Conservation (phyloP, 2,113 vertebrate genomes). For the Lutjanus erythropterus region DNA sequence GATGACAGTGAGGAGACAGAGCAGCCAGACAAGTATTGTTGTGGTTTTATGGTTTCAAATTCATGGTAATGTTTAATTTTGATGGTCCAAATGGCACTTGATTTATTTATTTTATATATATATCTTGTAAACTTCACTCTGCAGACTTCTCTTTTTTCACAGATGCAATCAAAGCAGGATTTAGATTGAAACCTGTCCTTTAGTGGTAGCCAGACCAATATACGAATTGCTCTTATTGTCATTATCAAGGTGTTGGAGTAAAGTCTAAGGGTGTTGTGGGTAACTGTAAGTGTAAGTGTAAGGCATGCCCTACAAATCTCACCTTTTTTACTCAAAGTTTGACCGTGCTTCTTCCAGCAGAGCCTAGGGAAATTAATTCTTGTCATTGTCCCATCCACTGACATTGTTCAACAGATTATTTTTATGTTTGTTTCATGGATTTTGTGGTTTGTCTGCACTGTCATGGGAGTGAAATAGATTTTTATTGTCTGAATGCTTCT, state of each 20-base stretch:
- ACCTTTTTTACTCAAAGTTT: no score
- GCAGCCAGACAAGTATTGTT: background rate
- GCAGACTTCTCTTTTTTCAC: conserved; percentile 1
- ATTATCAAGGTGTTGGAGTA: background rate
- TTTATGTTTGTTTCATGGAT: background rate
- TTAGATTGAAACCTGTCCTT: background rate
- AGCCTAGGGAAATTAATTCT: background rate
- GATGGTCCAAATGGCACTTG: no score
- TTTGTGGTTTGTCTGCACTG: background rate
- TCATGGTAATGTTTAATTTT: background rate
- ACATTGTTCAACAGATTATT: background rate
- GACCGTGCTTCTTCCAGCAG: background rate
- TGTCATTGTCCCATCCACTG: no score
- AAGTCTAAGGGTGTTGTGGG: background rate
- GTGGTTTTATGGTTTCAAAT: background rate
- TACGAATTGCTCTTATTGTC: background rate
- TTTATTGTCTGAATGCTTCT: background rate
- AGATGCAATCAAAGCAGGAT: background rate
- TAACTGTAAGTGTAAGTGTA: background rate
- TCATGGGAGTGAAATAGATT: background rate
- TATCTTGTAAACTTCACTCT: background rate
- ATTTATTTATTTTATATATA: no score
- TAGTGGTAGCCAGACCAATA: background rate
- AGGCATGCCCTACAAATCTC: no score
- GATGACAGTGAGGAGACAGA: background rate